Conservation (phyloP, 2,113 vertebrate species). For the Chloebia gouldiae region DNA sequence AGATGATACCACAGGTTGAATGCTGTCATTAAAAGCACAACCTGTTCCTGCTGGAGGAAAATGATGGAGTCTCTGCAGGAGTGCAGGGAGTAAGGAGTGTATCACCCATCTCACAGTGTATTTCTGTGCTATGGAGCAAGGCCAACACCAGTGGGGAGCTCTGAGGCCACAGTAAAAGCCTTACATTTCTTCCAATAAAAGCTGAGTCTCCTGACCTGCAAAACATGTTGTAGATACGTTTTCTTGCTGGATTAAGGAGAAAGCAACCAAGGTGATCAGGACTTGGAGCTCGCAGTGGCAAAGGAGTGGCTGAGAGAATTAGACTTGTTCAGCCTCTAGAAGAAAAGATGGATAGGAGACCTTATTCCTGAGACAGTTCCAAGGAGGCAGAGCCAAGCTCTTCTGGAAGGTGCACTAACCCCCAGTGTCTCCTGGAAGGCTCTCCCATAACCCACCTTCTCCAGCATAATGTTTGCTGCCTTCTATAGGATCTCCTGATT, state of each 20-base stretch:
- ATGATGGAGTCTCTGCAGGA: background rate
- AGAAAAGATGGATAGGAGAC: background rate
- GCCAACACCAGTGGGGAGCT: background rate
- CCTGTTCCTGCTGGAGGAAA: slow-evolving; percentile 17
- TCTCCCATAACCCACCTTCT: background rate
- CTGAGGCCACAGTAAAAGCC: background rate
- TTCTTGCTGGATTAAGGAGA: background rate
- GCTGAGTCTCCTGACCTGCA: background rate
- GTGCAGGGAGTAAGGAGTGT: background rate
- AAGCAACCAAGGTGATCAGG: background rate
- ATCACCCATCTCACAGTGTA: background rate
- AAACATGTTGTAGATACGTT: background rate
- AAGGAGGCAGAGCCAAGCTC: background rate
- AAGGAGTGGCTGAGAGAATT: background rate
- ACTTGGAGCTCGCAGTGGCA: background rate
- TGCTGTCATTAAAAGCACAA: slow-evolving; percentile 28
- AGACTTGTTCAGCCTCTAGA: background rate
- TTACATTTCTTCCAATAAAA: background rate
- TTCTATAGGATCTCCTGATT: background rate
- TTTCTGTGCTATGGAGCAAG: background rate
- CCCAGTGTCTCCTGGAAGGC: background rate
- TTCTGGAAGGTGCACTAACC: background rate
- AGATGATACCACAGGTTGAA: background rate
- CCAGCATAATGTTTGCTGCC: background rate
- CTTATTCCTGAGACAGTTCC: background rate